Conservation (phyloP, 2,888 invertebrate genomes). For the Rhagophthalmus giganteus region DNA sequence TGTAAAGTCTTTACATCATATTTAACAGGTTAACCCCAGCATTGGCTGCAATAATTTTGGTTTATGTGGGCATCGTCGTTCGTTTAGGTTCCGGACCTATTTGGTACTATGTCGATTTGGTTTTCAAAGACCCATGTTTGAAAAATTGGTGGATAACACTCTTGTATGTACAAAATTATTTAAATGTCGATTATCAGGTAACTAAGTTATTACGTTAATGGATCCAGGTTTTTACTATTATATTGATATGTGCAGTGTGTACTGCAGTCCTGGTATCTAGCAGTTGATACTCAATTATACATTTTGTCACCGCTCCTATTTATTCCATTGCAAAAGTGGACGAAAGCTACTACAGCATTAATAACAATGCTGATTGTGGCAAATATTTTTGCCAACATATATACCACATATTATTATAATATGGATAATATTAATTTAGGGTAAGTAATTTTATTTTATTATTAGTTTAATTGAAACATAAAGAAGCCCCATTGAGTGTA, state of each 20-base stretch:
- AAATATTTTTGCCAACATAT: slow-evolving; percentile 3
- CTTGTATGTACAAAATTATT: slow-evolving; percentile 36
- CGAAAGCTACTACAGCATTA: slow-evolving; percentile 24
- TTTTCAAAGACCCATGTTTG: slow-evolving; percentile 25
- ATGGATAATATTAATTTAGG: background rate
- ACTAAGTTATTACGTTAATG: background rate
- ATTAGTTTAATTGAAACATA: background rate
- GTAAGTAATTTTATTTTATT: slow-evolving; percentile 5
- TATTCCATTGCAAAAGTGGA: slow-evolving; percentile 38
- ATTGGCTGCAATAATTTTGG: slow-evolving; percentile 30
- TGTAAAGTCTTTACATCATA: no score
- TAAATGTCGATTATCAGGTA: slow-evolving; percentile 10
- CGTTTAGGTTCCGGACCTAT: slow-evolving; percentile 33
- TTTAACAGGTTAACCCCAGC: slow-evolving; percentile 51
- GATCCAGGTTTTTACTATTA: slow-evolving; percentile 5
- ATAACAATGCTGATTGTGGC: background rate
- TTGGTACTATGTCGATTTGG: slow-evolving; percentile 22
- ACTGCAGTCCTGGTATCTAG: slow-evolving; percentile 49
- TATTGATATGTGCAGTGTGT: slow-evolving; percentile 44
- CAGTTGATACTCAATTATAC: slow-evolving; percentile 51
- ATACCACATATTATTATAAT: slow-evolving; percentile 11
- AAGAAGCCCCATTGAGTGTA: no score
- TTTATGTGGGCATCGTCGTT: slow-evolving; percentile 27
- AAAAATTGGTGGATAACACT: slow-evolving; percentile 33
- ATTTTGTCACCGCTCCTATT: slow-evolving; percentile 46